Conservation (phyloP, 2,113 vertebrate species). For the Glaucidium brasilianum region DNA sequence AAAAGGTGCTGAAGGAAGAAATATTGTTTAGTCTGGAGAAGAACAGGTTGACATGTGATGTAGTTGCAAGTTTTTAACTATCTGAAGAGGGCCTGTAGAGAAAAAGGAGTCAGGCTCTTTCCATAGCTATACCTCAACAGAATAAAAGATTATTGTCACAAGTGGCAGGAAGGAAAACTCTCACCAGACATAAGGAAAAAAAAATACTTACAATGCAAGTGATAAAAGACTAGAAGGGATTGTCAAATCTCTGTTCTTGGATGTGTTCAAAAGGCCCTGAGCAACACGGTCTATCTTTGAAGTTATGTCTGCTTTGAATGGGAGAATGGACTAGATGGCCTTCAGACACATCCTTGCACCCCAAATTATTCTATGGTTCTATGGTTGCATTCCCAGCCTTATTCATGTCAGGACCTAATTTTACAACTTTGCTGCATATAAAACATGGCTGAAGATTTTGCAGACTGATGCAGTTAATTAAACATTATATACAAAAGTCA, state of each 20-base stretch:
- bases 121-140: not conserved
- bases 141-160: not conserved
- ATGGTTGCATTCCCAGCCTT: not conserved
- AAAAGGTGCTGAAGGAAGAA: not conserved
- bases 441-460: not conserved
- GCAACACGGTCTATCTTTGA: not conserved
- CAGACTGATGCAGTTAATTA: not conserved
- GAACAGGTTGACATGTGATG: not conserved
- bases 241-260: not conserved
- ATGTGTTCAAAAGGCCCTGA: not conserved
- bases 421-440: not conserved
- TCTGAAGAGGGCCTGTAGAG: not conserved
- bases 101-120: not conserved
- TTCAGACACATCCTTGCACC: not conserved
- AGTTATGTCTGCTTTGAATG: not conserved
- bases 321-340: not conserved
- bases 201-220: not conserved
- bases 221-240: not conserved
- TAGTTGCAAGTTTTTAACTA: not conserved
- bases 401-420: not conserved
- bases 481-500: not conserved
- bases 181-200: not conserved
- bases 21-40: not conserved
- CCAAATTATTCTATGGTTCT: not conserved
- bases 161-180: not conserved